Evolutionary conservation across 2,797 vertebrate genomes (phyloP), one percentile per base, ranked within the genome.

Genomic region (Chaenodraco wilsoni): DNA sequence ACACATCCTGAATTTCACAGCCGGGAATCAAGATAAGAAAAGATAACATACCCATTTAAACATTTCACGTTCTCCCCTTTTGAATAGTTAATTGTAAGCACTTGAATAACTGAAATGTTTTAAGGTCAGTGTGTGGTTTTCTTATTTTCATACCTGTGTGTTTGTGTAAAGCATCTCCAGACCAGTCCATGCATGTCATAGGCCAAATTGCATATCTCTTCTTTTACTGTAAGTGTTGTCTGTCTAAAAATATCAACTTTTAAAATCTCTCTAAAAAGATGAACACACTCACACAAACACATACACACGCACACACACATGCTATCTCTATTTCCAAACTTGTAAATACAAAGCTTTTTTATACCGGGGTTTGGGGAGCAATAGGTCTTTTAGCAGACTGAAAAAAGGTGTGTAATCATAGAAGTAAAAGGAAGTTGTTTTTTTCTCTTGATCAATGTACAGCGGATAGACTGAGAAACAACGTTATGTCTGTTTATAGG

Each of bases 291-390:
- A 58, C 48, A 52, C 27, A 57, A 21, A 62, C 60, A 55, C 58
- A 65, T 70, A 50, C 23, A 37, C 55, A 52, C 61, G 31, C 31
- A 40, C 23, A 52, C 62, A 74, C 81, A 79, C 49, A 84, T 58
- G 61, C 76, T 79, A 83, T 85, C 78, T 78, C 95, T 94, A 94
- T 95, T 96, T 93, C 80, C 93, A 95, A 94, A 87, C 87, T 87
- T 99, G 97, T 99, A 98, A 94, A 98, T 98, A 97, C 85, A 76
- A 93, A 92, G 79, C 77, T 94, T 94, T 90, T 94, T 94, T 94
- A 86, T 90, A 88, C 87, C 61, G 74, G 88, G 88, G 56, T 87
- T 87, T 79, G 82, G 82, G 80, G 78, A 82, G 94, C 88, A 94
- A 88, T 92, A 82, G 75, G 67, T 93, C 91, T 94, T 95, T 93